These are phyloP conservation scores for Polyommatus icarus DNA, from an alignment of 2,888 invertebrate genomes.

Conservation along the genomic window DNA sequence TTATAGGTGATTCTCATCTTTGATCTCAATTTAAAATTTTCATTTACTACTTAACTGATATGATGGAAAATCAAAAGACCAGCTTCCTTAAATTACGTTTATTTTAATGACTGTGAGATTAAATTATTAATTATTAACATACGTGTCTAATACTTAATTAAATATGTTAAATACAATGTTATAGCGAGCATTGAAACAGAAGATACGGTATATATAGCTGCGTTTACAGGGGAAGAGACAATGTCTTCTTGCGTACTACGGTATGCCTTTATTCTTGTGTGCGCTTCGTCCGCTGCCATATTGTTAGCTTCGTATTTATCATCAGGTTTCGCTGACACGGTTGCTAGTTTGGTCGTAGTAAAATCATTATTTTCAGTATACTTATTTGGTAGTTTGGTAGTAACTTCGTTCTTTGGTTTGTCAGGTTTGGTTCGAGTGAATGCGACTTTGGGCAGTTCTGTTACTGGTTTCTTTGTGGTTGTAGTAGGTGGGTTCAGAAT, in stretches of 20 bases:
- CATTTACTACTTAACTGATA: too few species aligned
- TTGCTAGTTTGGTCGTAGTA: slow-evolving; percentile 66
- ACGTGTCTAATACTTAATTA: slow-evolving; percentile 34
- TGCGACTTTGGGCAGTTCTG: slow-evolving; percentile 39
- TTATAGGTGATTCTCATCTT: too few species aligned
- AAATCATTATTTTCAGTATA: slow-evolving; percentile 43
- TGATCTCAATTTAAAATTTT: too few species aligned
- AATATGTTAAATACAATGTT: slow-evolving; percentile 51
- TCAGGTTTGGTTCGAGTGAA: slow-evolving; percentile 32
- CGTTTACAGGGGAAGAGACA: slow-evolving; percentile 45
- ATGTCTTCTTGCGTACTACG: slow-evolving; percentile 55
- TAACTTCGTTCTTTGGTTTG: slow-evolving; percentile 35
- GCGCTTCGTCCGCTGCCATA: slow-evolving; percentile 72
- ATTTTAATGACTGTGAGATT: slow-evolving; percentile 68
- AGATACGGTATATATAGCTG: slow-evolving; percentile 47
- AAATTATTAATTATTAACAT: slow-evolving; percentile 39
- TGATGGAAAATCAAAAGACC: slow-evolving; percentile 37
- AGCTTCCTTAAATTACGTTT: slow-evolving; percentile 55
- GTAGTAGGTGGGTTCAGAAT: slow-evolving; percentile 34
- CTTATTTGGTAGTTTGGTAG: slow-evolving; percentile 40
- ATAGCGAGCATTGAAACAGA: slow-evolving; percentile 48
- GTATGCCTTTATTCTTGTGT: slow-evolving; percentile 60
- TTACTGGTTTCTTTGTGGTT: slow-evolving; percentile 33
- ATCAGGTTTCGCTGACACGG: slow-evolving; percentile 67
- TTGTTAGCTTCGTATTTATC: slow-evolving; percentile 52